These are phyloP conservation scores for Cantharis flavilabris DNA, from an alignment of 2,888 invertebrate genomes.

Conservation along the genomic window DNA sequence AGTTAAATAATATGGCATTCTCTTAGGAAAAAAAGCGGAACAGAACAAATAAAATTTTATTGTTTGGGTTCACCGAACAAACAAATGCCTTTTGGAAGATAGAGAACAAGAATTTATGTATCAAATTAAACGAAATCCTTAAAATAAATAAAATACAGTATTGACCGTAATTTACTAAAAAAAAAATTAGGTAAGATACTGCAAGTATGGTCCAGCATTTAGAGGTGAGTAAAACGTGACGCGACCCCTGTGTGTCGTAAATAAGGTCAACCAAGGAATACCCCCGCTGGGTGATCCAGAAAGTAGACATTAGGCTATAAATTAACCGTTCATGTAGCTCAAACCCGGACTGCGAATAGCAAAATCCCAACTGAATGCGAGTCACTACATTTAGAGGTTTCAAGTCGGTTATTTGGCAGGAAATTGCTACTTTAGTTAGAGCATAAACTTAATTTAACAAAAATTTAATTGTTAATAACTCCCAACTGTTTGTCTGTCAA, in stretches of 20 bases:
- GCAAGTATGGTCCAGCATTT: conserved; percentile 19
- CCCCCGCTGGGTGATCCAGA: conserved; percentile 31
- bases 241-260: conserved; percentile 28
- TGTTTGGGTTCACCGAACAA: background rate
- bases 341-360: conserved; percentile 26
- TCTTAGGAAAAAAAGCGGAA: background rate
- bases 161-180: conserved; percentile 26
- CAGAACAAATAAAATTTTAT: conserved; percentile 9
- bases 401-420: conserved; percentile 6
- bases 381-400: conserved; percentile 22
- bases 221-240: conserved; percentile 30
- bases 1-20: background rate
- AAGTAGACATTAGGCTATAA: conserved; percentile 29
- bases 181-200: conserved; percentile 30
- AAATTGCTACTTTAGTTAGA: background rate
- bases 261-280: conserved; percentile 31
- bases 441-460: background rate
- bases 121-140: conserved; percentile 19
- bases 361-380: conserved; percentile 25
- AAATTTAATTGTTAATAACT: background rate
- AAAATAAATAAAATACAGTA: conserved; percentile 26
- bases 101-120: conserved; percentile 20
- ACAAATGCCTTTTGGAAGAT: conserved; percentile 10
- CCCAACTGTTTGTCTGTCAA: background rate
- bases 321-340: conserved; percentile 27